phyloP scores from a whole-genome alignment of 2,888 invertebrate genomes.

The Campoplex nolae region DNA sequence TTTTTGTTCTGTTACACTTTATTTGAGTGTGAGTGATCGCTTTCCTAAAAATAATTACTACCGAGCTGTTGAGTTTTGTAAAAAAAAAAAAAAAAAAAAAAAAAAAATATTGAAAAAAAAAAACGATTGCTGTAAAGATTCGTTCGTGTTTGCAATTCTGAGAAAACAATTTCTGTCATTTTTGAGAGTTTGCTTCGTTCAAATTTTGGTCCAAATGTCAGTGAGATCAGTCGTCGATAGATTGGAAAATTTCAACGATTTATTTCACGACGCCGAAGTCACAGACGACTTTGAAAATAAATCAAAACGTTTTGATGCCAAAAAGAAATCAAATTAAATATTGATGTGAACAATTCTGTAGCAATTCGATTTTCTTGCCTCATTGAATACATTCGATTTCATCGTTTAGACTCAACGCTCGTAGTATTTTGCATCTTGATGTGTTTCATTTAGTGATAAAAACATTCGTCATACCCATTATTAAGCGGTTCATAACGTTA shows the following conservation, averaged over 20 bases:
- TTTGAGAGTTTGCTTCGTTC: no score
- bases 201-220: no score
- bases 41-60: neutral
- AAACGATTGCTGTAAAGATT: no score
- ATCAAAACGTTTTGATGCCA: no score
- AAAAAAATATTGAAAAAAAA: neutral
- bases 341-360: no score
- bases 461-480: neutral
- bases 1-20: neutral
- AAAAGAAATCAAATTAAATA: no score
- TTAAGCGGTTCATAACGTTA: neutral
- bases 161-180: neutral
- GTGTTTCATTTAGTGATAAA: neutral
- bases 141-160: no score
- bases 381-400: neutral
- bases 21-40: constrained; percentile 17
- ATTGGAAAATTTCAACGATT: no score
- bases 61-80: neutral
- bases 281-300: neutral
- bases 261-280: neutral
- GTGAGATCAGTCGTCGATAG: no score
- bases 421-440: neutral
- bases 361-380: no score
- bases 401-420: neutral
- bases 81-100: no score